phyloP scores from a whole-genome alignment of 2,797 vertebrate species.

The Tachyglossus aculeatus region DNA sequence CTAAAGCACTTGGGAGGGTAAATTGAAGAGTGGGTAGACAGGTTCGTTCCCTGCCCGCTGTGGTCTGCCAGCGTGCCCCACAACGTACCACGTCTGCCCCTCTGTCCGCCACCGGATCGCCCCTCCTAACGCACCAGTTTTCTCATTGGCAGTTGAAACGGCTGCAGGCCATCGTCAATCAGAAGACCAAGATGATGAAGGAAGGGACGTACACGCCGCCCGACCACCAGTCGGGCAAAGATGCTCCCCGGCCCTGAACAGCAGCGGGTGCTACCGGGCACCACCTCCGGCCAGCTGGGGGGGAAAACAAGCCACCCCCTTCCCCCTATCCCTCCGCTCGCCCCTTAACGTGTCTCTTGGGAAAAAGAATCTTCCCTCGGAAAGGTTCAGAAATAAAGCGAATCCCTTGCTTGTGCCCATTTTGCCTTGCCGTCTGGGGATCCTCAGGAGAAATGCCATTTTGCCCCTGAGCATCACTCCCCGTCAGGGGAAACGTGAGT shows the following conservation, averaged over 20 bases:
- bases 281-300: too few relatives aligned
- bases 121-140: neutral
- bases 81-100: neutral
- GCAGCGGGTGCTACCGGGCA: neutral
- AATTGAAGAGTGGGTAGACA: too few relatives aligned
- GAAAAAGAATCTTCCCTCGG: neutral
- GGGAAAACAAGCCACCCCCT: too few relatives aligned
- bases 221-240: conserved; percentile 73
- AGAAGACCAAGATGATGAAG: conserved; percentile 85
- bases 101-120: neutral
- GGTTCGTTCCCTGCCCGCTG: rapidly evolving
- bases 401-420: too few relatives aligned
- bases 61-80: rapidly evolving
- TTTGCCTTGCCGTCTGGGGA: neutral
- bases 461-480: too few relatives aligned
- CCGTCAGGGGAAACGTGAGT: too few relatives aligned
- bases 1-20: too few relatives aligned
- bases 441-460: too few relatives aligned
- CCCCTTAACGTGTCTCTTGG: neutral
- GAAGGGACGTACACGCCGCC: conserved; percentile 85
- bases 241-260: conserved; percentile 66
- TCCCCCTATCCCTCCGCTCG: too few relatives aligned
- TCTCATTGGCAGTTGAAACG: conserved; percentile 71
- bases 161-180: conserved; percentile 72
- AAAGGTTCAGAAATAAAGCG: conserved; percentile 42